Conservation (phyloP, 2,797 vertebrate genomes). For the Danio tinwini region DNA sequence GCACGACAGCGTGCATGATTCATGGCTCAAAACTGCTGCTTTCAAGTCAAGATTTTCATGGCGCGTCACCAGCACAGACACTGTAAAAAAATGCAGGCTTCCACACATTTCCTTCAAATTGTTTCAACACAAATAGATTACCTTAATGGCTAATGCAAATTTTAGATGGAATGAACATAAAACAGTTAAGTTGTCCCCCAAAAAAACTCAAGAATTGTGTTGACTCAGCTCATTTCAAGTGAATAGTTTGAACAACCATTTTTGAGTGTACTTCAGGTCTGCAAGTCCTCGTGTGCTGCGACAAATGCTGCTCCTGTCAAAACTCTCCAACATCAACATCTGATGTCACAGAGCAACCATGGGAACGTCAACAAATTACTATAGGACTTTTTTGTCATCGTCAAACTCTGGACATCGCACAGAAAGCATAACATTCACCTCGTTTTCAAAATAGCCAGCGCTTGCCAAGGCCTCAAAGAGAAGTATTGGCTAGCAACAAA, state of each 20-base stretch:
- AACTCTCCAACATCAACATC: conserved; percentile 51
- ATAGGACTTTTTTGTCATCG: conserved; percentile 38
- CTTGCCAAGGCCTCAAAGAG: conserved; percentile 48
- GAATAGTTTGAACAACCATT: too few relatives aligned
- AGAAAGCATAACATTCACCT: conserved; percentile 21
- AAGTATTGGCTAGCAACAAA: conserved; percentile 52
- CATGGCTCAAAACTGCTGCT: not conserved
- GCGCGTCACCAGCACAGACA: not conserved
- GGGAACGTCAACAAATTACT: conserved; percentile 52
- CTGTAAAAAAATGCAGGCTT: too few relatives aligned
- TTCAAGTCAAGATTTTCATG: not conserved
- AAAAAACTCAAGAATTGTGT: too few relatives aligned
- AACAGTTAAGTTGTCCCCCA: too few relatives aligned
- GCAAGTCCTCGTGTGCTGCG: conserved; percentile 22
- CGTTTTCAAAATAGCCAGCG: conserved; percentile 31
- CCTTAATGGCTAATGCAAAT: too few relatives aligned
- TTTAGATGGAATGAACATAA: too few relatives aligned
- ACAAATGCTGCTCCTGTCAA: conserved; percentile 44
- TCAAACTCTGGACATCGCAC: conserved; percentile 44
- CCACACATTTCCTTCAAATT: too few relatives aligned
- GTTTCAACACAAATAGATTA: not conserved
- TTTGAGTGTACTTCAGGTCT: not conserved
- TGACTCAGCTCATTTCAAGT: too few relatives aligned
- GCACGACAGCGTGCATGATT: not conserved
- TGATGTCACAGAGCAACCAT: conserved; percentile 55